Evolutionary conservation across 2,113 vertebrate genomes (phyloP).

Genomic region (Bubo blakistoni): DNA sequence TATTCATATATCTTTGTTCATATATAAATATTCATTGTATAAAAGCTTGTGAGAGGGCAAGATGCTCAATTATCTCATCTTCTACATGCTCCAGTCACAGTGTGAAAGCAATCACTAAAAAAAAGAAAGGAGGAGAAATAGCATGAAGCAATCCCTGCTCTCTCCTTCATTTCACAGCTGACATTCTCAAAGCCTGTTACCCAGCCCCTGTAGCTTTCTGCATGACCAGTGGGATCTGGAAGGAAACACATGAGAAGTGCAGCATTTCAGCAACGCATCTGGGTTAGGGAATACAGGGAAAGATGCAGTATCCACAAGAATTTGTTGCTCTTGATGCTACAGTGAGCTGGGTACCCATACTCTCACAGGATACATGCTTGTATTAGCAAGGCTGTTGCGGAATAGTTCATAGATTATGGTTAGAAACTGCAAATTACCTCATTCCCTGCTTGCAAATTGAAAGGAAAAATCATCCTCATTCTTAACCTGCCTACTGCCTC

Average conservation of each 20-base stretch:
- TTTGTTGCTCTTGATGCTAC: neutral
- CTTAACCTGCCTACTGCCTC: neutral
- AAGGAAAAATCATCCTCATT: neutral
- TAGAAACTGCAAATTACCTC: neutral
- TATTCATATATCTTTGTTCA: neutral
- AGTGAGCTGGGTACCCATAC: neutral
- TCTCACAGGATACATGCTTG: neutral
- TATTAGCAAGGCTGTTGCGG: neutral
- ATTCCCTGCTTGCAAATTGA: neutral
- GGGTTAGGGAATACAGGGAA: neutral
- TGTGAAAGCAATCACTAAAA: neutral
- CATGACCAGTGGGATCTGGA: neutral
- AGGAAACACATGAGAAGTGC: neutral
- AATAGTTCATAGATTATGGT: neutral
- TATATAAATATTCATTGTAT: neutral
- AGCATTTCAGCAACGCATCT: neutral
- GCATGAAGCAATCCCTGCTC: neutral
- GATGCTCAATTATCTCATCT: neutral
- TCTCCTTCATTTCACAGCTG: neutral
- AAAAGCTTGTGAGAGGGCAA: neutral
- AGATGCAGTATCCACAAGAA: neutral
- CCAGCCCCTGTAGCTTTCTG: neutral
- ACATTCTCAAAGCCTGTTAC: neutral
- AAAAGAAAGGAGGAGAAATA: neutral
- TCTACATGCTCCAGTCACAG: neutral